These are phyloP conservation scores for Forpus xanthops DNA, from an alignment of 2,797 vertebrate genomes.

Conservation along the genomic window DNA sequence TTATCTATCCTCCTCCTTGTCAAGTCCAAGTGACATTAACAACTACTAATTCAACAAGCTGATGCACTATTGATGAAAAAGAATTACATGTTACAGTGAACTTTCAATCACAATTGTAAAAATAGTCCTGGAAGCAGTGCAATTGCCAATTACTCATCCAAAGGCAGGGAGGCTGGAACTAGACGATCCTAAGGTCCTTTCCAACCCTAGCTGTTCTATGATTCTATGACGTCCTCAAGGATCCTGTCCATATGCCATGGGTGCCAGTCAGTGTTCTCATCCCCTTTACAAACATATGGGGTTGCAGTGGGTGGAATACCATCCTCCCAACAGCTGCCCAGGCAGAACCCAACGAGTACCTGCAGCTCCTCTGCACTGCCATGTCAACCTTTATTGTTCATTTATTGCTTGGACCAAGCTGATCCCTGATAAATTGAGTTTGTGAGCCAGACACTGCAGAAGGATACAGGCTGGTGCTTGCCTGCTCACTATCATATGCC, in stretches of 20 bases:
- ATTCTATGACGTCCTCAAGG: background rate
- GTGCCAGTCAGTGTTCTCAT: background rate
- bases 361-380: background rate
- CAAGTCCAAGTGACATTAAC: background rate
- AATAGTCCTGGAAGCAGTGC: background rate
- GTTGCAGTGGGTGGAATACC: background rate
- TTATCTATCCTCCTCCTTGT: background rate
- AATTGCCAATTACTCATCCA: background rate
- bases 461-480: background rate
- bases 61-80: background rate
- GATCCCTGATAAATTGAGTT: background rate
- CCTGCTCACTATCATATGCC: background rate
- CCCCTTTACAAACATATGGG: rapidly evolving
- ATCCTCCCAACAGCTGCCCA: background rate
- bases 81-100: background rate
- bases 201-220: too few species aligned
- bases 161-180: background rate
- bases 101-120: background rate
- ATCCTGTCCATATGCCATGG: rapidly evolving
- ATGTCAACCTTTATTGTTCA: background rate
- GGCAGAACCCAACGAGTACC: background rate
- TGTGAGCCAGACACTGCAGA: background rate
- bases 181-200: too few species aligned
- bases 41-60: background rate
- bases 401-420: background rate